A percentile compares a stretch with the other conserved stretches of the same genome.
Evolutionary conservation across 1,140 invertebrate genomes (phyloP).

Genomic region (Caenorhabditis inopinata): DNA sequence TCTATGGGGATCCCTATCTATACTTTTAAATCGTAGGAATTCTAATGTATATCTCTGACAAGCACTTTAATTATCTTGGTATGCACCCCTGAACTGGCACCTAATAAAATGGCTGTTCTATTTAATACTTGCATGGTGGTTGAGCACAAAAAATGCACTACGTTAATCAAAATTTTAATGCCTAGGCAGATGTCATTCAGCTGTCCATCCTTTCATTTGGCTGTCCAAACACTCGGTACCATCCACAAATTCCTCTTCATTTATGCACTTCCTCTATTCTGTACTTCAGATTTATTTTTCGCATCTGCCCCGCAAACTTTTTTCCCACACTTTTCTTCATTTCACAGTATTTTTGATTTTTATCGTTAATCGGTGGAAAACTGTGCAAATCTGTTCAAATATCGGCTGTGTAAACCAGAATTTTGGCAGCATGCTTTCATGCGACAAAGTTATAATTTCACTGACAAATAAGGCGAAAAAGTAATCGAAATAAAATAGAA

Average conservation of each 20-base stretch:
- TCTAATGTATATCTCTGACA: no score
- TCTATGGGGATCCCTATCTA: no score
- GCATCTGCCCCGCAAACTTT: not conserved
- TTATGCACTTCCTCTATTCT: not conserved
- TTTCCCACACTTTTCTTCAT: not conserved
- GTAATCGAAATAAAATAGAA: not conserved
- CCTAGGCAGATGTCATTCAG: not conserved
- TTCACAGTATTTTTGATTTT: not conserved
- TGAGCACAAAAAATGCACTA: no score
- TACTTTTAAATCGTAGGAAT: no score
- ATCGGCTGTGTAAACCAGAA: not conserved
- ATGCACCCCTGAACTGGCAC: no score
- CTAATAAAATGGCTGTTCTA: no score
- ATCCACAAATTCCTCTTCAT: not conserved
- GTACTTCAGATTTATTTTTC: no score
- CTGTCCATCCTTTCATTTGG: not conserved
- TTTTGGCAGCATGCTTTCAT: slow-evolving; percentile 13
- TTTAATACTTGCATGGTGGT: no score
- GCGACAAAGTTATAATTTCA: not conserved
- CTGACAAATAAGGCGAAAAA: not conserved
- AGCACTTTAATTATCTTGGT: no score
- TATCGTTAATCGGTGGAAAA: slow-evolving; percentile 21
- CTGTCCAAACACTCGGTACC: slow-evolving; percentile 6
- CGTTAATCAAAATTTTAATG: no score
- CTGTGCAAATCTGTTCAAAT: slow-evolving; percentile 19